Base-by-base conservation (phyloP, 2,888 invertebrate species). In the Piscicola geometra region DNA sequence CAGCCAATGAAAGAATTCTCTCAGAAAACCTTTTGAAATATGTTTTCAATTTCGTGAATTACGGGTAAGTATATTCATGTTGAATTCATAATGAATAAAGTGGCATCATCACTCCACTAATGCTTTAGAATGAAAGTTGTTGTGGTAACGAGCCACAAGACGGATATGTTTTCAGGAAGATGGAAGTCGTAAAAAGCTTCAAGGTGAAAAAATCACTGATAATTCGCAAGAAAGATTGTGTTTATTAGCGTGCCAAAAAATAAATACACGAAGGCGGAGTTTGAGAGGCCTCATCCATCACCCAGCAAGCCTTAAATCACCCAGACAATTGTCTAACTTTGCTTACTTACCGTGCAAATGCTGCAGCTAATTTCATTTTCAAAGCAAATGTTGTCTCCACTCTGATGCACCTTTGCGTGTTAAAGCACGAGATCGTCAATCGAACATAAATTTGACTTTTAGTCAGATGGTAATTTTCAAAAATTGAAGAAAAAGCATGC, bases 11-110 rank as follows among this genome's bases (percentile, higher is more conserved):
- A 74, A 80, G 80, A 64, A 81, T 82, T 79, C 78, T 85, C 35
- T 82, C 82, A 73, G 82, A 83, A 76, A 81, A 82, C 9, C 81
- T 84, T 70, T 82, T 85, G 82, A 81, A 82, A 25, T 83, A 84
- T 78, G 83, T 83, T 83, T 82, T 83, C 36, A 84, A 84, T 76
- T 85, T 85, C 80, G 82, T 83, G 50, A 83, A 83, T 78, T 82
- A 82, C 36, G 84, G 84, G 84, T 84, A 80, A 79, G 77, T 74
- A n/a, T n/a, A n/a, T n/a, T n/a, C n/a, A n/a, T n/a, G n/a, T n/a
- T n/a, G n/a, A n/a, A n/a, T n/a, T n/a, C n/a, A n/a, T n/a, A n/a
- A n/a, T n/a, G n/a, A n/a, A n/a, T n/a, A n/a, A n/a, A n/a, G n/a
- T n/a, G n/a, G n/a, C n/a, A n/a, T n/a, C n/a, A n/a, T n/a, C n/a